Percentiles rank a stretch among this genome's conserved stretches.
These are phyloP conservation scores for Tapirus indicus DNA, from an alignment of 2,797 vertebrate species.

Conservation along the genomic window DNA sequence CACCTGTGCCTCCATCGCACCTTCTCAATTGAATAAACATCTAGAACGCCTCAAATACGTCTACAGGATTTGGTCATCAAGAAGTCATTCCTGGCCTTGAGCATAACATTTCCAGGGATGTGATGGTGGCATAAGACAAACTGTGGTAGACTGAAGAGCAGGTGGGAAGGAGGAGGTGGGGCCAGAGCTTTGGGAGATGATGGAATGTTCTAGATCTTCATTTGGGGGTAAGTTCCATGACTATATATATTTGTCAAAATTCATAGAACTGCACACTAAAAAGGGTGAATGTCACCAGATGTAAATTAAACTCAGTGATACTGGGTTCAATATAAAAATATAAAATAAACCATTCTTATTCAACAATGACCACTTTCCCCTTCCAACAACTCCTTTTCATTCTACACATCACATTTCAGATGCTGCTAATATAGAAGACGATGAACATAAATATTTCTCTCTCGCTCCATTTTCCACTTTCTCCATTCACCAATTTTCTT, in stretches of 20 bases:
- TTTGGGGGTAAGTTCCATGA: background rate
- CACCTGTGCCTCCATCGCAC: fast-evolving
- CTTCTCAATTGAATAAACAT: background rate
- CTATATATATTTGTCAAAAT: fast-evolving
- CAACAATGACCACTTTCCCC: background rate
- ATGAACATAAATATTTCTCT: background rate
- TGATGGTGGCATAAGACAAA: too few species aligned
- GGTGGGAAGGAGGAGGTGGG: too few species aligned
- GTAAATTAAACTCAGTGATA: background rate
- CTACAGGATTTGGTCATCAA: background rate
- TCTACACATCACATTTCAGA: background rate
- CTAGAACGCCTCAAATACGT: fast-evolving
- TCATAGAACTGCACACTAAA: too few species aligned
- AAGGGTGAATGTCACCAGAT: too few species aligned
- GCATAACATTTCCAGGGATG: background rate
- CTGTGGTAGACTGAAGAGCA: fast-evolving
- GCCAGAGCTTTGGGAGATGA: too few species aligned
- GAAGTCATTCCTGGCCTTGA: background rate
- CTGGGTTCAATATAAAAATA: background rate
- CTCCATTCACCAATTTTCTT: background rate
- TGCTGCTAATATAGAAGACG: background rate
- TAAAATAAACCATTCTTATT: background rate
- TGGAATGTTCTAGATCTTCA: background rate
- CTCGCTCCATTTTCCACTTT: background rate
- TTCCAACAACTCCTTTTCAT: background rate